Percentiles rank a stretch among this genome's conserved stretches.
These are phyloP conservation scores for Ranitomeya imitator DNA, from an alignment of 2,113 vertebrate species.

Conservation along the genomic window DNA sequence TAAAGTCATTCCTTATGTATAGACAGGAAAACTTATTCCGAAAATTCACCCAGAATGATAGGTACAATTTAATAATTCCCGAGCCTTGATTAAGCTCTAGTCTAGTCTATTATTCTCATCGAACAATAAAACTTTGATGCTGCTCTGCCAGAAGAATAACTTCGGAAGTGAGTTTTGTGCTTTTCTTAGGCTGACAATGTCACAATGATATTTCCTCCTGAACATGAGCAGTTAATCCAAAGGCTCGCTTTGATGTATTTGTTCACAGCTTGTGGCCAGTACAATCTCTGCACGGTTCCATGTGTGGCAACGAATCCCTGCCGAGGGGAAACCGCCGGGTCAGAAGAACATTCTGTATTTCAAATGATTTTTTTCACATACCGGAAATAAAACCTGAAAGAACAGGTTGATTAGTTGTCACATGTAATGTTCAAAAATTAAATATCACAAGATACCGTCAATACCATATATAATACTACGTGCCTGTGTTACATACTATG, in stretches of 20 bases:
- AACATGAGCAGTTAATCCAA: background rate
- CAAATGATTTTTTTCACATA: background rate
- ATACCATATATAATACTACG: no score
- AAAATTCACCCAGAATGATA: no score
- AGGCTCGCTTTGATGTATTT: slow-evolving; percentile 4
- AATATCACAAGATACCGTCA: no score
- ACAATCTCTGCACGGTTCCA: background rate
- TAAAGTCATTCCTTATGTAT: no score
- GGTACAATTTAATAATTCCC: no score
- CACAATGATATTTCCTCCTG: slow-evolving; percentile 6
- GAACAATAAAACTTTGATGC: background rate
- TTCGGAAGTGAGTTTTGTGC: background rate
- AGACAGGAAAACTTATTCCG: no score
- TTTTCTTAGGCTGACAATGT: background rate
- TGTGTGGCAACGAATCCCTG: background rate
- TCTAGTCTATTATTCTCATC: background rate
- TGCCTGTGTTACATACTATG: no score
- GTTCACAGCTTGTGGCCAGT: slow-evolving; percentile 13
- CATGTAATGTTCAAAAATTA: no score
- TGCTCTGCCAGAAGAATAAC: background rate
- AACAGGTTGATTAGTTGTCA: background rate
- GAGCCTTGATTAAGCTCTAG: background rate
- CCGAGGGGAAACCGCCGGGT: background rate
- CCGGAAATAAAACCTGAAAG: background rate
- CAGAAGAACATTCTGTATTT: background rate